Evolutionary conservation across 2,113 vertebrate species (phyloP), one percentile per base, ranked within the genome.

Genomic region (Apodemus speciosus): DNA sequence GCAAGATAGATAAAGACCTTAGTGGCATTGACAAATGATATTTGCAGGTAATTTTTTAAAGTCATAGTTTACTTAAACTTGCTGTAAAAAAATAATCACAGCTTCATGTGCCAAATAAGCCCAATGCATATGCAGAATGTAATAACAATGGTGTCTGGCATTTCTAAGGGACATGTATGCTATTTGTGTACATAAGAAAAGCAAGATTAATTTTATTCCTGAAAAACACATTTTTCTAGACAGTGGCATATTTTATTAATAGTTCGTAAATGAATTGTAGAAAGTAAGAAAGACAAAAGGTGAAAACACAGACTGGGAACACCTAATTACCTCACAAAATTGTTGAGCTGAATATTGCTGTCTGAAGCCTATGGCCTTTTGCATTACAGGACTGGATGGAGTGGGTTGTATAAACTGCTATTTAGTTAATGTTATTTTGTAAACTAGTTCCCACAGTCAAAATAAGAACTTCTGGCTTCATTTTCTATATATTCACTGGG

Each of bases 1-100:
- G 80, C 83, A 60, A 40, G 75, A 2, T 64, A 5, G 38, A 90
- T 43, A 40, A 84, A 92, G 49, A 79, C 60, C 25, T 71, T 27
- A 32, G 32, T 91, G 71, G 43, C 64, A 73, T 38, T 95, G 64
- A 96, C 58, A 92, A 94, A 62, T 69, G 20, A 85, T 89, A 46
- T 73, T 66, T 90, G 35, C 21, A 56, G 93, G 15, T 91, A 83
- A 92, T 80, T 91, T 88, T 88, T 56, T 89, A 84, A 92, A 92
- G 18, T 58, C 69, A 86, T 16, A 95, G 4, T 46, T 94, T 92
- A 75, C 73, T 95, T 60, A 88, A 2, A 75, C n/a, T 92, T 88
- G 18, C 35, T 85, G 21, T 11, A 71, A 66, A 64, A 64, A 92
- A 88, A 81, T 92, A 38, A 88, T 88, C 90, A 16, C 49, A 89